phyloP scores from a whole-genome alignment of 2,797 vertebrate species.

The Tadarida brasiliensis region DNA sequence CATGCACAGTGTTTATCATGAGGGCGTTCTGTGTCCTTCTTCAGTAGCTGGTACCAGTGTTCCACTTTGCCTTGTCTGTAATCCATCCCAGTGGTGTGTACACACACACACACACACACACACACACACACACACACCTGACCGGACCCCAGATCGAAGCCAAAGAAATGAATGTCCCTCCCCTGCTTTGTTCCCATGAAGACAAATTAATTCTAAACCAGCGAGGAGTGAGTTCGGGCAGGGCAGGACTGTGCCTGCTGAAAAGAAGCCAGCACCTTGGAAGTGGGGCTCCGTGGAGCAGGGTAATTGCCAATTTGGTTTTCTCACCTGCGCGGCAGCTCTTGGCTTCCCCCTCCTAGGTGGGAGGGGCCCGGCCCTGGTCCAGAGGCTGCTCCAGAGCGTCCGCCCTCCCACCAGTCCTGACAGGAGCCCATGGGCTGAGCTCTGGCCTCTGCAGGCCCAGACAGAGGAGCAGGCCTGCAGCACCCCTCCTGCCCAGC shows the following conservation, averaged over 20 bases:
- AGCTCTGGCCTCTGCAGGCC: not conserved
- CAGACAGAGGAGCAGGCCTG: not conserved
- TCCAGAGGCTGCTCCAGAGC: not conserved
- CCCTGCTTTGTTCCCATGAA: not conserved
- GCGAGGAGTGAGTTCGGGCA: not conserved
- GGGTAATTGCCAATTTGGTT: not conserved
- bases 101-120: not conserved
- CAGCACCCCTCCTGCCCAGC: not conserved
- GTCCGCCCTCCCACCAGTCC: not conserved
- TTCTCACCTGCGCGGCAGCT: not conserved
- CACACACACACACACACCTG: not conserved
- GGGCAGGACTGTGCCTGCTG: not conserved
- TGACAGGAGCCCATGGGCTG: not conserved
- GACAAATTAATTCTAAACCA: conserved; percentile 60
- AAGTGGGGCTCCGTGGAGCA: not conserved
- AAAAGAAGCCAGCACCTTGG: not conserved
- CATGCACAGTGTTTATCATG: not conserved
- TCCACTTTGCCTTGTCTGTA: conserved; percentile 55
- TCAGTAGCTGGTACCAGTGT: not conserved
- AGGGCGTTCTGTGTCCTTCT: conserved; percentile 30
- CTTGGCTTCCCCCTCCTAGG: not conserved
- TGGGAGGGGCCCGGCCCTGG: not conserved
- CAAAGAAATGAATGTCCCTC: conserved; percentile 42
- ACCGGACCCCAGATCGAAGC: conserved; percentile 39
- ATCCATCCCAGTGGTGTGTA: conserved; percentile 45